phyloP scores from a whole-genome alignment of 2,113 vertebrate species.

The Forbesichthys agassizii region DNA sequence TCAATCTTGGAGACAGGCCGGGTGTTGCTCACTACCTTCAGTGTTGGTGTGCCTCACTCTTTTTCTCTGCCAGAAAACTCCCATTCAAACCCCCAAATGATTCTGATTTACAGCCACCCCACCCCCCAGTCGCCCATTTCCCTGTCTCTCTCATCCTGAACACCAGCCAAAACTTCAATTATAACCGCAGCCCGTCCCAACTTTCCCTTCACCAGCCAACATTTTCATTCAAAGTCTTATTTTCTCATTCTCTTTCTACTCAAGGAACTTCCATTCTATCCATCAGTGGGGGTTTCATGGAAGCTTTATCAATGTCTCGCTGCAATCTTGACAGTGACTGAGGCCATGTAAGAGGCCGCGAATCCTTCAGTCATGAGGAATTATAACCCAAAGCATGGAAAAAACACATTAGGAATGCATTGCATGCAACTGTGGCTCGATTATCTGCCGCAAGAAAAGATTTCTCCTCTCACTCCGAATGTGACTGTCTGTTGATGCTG shows the following conservation, averaged over 20 bases:
- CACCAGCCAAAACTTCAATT: not conserved
- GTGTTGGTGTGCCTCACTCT: slow-evolving; percentile 3
- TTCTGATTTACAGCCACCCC: not conserved
- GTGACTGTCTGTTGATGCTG: slow-evolving; percentile 47
- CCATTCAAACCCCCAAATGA: not conserved
- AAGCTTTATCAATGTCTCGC: slow-evolving; percentile 58
- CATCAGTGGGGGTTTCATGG: slow-evolving; percentile 50
- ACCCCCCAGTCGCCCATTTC: too few species aligned
- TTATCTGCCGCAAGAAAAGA: slow-evolving; percentile 53
- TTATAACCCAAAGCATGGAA: slow-evolving; percentile 52
- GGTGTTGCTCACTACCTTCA: slow-evolving; percentile 40
- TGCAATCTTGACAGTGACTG: slow-evolving; percentile 51
- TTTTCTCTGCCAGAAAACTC: not conserved
- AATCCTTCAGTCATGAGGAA: slow-evolving; percentile 47
- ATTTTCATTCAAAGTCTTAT: slow-evolving; percentile 21
- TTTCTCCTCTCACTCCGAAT: slow-evolving; percentile 32
- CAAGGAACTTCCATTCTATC: slow-evolving; percentile 43
- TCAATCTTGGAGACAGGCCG: slow-evolving; percentile 47
- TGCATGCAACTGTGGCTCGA: slow-evolving; percentile 50
- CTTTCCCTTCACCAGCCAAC: not conserved
- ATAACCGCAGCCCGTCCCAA: not conserved
- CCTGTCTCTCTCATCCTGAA: not conserved
- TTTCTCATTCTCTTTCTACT: slow-evolving; percentile 2
- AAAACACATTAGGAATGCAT: slow-evolving; percentile 55
- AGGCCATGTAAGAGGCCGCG: slow-evolving; percentile 30